Percentiles rank a stretch among this genome's conserved stretches.
Conservation (phyloP, 1,140 invertebrate species). For the Pseudoatta argentina region DNA sequence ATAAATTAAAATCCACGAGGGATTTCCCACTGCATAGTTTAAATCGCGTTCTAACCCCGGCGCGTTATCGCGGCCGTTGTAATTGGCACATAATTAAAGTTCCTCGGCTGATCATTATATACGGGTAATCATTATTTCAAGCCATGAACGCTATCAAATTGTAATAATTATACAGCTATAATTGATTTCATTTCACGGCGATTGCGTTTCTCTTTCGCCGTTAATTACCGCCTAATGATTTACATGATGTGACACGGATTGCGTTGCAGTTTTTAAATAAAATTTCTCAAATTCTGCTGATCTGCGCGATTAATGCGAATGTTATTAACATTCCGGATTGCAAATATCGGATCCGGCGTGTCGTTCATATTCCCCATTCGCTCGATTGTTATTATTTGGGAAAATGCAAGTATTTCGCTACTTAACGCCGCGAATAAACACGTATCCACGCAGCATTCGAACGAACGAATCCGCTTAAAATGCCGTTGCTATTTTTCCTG, state of each 20-base stretch:
- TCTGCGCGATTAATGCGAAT: not conserved
- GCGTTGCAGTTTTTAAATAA: not conserved
- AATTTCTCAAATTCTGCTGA: not conserved
- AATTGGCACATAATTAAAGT: constrained; percentile 64
- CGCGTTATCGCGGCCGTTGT: constrained; percentile 45
- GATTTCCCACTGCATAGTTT: constrained; percentile 48
- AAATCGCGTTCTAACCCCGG: constrained; percentile 41
- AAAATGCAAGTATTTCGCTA: constrained; percentile 4
- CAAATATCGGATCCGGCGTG: not conserved
- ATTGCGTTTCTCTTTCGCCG: constrained; percentile 3
- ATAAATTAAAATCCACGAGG: constrained; percentile 62
- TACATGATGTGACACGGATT: constrained; percentile 4
- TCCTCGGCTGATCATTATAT: constrained; percentile 47
- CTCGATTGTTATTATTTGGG: not conserved
- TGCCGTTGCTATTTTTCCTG: constrained; percentile 9
- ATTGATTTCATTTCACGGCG: constrained; percentile 57
- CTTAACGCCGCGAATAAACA: constrained; percentile 18
- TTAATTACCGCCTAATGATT: constrained; percentile 52
- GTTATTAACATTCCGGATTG: constrained; percentile 36
- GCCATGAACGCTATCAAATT: constrained; percentile 51
- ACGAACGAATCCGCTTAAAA: constrained; percentile 30
- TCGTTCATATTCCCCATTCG: constrained; percentile 29
- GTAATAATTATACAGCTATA: constrained; percentile 56
- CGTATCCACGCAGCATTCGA: constrained; percentile 16
- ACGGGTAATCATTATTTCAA: constrained; percentile 53